Evolutionary conservation across 2,113 vertebrate genomes (phyloP).

Genomic region (Xyliphius kryptos): DNA sequence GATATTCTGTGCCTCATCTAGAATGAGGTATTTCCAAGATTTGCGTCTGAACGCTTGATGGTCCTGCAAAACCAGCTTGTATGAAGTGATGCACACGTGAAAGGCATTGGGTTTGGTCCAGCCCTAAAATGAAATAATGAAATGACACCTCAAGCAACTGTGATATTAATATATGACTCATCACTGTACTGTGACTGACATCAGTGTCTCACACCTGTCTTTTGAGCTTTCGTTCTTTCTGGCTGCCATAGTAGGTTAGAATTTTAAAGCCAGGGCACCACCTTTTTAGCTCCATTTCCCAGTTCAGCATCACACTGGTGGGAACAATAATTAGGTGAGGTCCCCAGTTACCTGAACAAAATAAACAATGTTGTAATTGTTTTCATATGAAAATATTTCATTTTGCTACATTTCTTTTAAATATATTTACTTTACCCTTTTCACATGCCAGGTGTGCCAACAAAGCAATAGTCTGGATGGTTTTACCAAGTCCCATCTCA

Average conservation of each 20-base stretch:
- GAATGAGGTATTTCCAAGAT: constrained; percentile 91
- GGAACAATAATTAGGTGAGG: constrained; percentile 93
- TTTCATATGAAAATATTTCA: no score
- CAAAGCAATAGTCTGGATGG: constrained; percentile 89
- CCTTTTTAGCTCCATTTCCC: constrained; percentile 95
- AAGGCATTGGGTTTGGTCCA: constrained; percentile 96
- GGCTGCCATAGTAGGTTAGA: constrained; percentile 89
- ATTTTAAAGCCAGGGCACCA: constrained; percentile 97
- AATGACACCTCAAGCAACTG: background rate
- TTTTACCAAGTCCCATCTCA: constrained; percentile 92
- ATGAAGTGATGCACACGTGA: constrained; percentile 94
- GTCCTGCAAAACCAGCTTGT: constrained; percentile 91
- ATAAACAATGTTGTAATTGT: background rate
- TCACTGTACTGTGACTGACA: no score
- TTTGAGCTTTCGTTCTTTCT: constrained; percentile 91
- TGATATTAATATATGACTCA: no score
- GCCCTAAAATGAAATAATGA: constrained; percentile 64
- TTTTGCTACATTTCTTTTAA: no score
- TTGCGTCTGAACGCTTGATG: constrained; percentile 90
- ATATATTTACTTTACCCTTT: no score
- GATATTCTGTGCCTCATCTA: constrained; percentile 94
- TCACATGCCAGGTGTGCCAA: constrained; percentile 87
- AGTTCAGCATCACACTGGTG: constrained; percentile 93
- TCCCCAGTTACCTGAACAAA: constrained; percentile 82
- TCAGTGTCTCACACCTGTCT: constrained; percentile 81